These are phyloP conservation scores for Drosophila micromelanica DNA, from an alignment of 1,140 invertebrate genomes.

Conservation along the genomic window DNA sequence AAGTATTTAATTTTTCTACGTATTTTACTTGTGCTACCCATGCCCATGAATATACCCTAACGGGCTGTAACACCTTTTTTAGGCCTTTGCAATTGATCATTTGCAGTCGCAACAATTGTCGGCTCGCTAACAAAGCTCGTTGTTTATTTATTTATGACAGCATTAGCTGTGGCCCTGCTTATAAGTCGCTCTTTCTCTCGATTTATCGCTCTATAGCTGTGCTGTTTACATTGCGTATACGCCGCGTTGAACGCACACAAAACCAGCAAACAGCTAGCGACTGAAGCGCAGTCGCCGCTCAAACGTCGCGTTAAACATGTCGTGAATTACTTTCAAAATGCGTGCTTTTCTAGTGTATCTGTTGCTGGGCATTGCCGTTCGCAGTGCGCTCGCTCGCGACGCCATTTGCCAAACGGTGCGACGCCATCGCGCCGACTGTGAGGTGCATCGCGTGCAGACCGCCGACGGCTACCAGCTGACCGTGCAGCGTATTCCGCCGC, in stretches of 20 bases:
- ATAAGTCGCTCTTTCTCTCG: background rate
- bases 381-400: conserved; percentile 19
- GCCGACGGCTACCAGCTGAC: conserved; percentile 86
- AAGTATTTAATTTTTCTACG: background rate
- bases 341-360: conserved; percentile 3
- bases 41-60: background rate
- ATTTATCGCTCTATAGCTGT: background rate
- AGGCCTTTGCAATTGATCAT: conserved; percentile 12
- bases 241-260: conserved; percentile 30
- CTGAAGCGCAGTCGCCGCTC: conserved; percentile 40
- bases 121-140: conserved; percentile 43
- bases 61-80: background rate
- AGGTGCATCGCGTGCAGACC: conserved; percentile 85
- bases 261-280: conserved; percentile 24
- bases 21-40: background rate
- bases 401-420: conserved; percentile 57
- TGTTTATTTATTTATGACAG: conserved; percentile 53
- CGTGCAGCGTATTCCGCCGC: conserved; percentile 83
- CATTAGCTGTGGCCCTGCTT: conserved; percentile 14
- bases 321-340: conserved; percentile 19
- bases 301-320: conserved; percentile 42
- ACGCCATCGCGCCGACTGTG: conserved; percentile 85
- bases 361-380: background rate
- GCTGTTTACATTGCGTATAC: conserved; percentile 54
- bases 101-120: conserved; percentile 28